Evolutionary conservation across 2,113 vertebrate genomes (phyloP).

Genomic region (Aspiorhynchus laticeps): DNA sequence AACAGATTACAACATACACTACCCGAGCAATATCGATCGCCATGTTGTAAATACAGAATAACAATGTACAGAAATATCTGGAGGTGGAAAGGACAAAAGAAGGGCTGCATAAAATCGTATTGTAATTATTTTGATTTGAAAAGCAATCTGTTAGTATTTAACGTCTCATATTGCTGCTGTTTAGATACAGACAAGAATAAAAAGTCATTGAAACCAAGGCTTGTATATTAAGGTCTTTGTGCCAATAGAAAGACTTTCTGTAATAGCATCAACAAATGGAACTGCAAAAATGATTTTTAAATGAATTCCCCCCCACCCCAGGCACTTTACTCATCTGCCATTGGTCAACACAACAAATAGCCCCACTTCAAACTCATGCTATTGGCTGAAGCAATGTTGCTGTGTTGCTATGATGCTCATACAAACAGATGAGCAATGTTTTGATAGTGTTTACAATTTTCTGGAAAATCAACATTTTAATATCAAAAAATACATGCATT

Average conservation of each 20-base stretch:
- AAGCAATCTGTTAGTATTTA: constrained; percentile 1
- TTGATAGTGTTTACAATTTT: neutral
- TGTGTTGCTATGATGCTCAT: neutral
- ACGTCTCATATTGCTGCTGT: neutral
- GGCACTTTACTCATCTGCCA: neutral
- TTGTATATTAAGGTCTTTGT: neutral
- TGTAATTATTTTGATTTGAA: neutral
- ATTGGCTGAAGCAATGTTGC: neutral
- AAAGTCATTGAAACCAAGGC: too few species aligned
- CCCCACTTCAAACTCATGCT: neutral
- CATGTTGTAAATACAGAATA: neutral
- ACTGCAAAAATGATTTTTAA: neutral
- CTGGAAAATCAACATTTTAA: neutral
- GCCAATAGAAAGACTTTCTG: neutral
- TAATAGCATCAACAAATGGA: neutral
- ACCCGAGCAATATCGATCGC: neutral
- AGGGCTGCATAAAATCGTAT: neutral
- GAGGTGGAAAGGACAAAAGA: constrained; percentile 7
- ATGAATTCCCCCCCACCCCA: neutral
- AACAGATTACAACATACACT: constrained; percentile 26
- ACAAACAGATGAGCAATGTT: neutral
- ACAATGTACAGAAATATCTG: neutral
- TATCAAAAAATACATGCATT: neutral
- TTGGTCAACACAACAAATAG: neutral
- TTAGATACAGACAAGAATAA: neutral